Base-by-base conservation (phyloP, 2,113 vertebrate genomes). In the Apaloderma vittatum region DNA sequence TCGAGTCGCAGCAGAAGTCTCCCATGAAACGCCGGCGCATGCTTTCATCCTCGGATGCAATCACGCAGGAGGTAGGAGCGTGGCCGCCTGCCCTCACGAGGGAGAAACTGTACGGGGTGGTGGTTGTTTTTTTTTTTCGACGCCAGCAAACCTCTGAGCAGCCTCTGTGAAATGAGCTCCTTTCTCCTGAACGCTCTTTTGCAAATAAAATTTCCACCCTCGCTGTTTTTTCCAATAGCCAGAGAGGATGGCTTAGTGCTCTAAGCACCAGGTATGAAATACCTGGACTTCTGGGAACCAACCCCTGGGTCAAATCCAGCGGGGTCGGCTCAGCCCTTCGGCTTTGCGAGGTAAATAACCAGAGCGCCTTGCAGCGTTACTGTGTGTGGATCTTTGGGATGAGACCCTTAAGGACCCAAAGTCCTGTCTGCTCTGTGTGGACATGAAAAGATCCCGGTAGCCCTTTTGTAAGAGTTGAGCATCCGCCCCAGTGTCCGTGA, bases 1-100 rank as follows among this genome's bases (percentile, higher is more conserved):
- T 99, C 11, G 99, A 99, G 94, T 99, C 99, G 0, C 99, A 99
- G 63, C 99, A 99, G 96, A 99, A 99, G 96, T 99, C 99, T 0
- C 98, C 99, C 12, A 98, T 99, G 92, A 99, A 99, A 88, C 99
- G 99, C 93, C 98, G 99, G 72, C 98, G 99, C 79, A 98, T 99
- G 98, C 98, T 99, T 74, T 99, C 99, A 20, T 99, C 99, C 67
- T 99, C 99, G 2, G 99, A 99, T 32, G 98, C 98, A 94, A 99
- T 99, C 97, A 99, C 99, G 4, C 99, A 99, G 97, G 99, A 99
- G 99, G 99, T 99, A 96, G 43, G 65, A 75, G 24, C 8, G 2
- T 6, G 0, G 36, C 51, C 3, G 0, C 46, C 61, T 15, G 8
- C 29, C 61, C 45, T n/a, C 3, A 1, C 4, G 5, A 48, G 70